Percentiles rank a stretch among this genome's conserved stretches.
phyloP scores from a whole-genome alignment of 1,140 invertebrate genomes.

The Scaptodrosophila lebanonensis region DNA sequence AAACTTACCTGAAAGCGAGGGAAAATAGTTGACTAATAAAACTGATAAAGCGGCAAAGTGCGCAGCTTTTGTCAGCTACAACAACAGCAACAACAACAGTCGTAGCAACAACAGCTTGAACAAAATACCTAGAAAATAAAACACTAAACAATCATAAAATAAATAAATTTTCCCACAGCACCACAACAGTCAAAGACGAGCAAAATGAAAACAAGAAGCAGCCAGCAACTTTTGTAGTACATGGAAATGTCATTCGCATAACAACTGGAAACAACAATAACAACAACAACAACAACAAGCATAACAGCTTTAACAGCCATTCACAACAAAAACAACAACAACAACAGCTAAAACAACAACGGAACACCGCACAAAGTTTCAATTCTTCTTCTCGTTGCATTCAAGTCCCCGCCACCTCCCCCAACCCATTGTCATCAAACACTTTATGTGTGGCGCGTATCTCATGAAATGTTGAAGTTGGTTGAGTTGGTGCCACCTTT shows the following conservation, averaged over 20 bases:
- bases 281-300: constrained; percentile 12
- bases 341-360: constrained; percentile 30
- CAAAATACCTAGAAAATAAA: constrained; percentile 65
- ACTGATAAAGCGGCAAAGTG: too few relatives aligned
- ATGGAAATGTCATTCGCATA: constrained; percentile 73
- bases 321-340: constrained; percentile 17
- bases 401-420: neutral
- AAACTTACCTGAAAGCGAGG: too few relatives aligned
- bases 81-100: too few relatives aligned
- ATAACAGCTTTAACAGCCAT: too few relatives aligned
- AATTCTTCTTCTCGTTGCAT: constrained; percentile 22
- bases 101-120: too few relatives aligned
- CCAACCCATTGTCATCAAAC: constrained; percentile 9
- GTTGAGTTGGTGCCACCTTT: constrained; percentile 72
- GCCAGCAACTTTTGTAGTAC: constrained; percentile 72
- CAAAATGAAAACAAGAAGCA: constrained; percentile 61
- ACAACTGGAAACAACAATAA: constrained; percentile 24
- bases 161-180: constrained; percentile 66
- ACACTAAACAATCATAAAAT: constrained; percentile 68
- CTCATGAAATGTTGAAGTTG: constrained; percentile 23
- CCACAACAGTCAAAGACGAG: constrained; percentile 5
- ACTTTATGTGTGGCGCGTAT: constrained; percentile 4
- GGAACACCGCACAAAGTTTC: constrained; percentile 71
- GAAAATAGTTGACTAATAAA: too few relatives aligned
- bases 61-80: constrained; percentile 6